These are phyloP conservation scores for Ridgeia piscesae DNA, from an alignment of 1,140 invertebrate species.

Conservation along the genomic window DNA sequence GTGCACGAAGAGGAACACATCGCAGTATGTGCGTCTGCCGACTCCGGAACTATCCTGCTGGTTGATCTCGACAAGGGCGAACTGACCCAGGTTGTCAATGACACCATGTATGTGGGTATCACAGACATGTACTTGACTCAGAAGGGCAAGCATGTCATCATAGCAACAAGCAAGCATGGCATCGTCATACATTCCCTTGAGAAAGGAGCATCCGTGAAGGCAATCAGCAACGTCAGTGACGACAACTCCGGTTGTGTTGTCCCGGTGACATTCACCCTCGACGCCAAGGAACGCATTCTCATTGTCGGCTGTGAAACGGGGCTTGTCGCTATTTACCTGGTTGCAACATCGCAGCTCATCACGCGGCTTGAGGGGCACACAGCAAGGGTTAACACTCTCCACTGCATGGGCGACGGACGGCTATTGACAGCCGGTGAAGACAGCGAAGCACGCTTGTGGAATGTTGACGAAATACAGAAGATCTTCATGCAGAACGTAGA, in stretches of 20 bases:
- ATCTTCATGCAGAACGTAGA: conserved; percentile 3
- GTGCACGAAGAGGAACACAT: background rate
- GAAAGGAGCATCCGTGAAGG: background rate
- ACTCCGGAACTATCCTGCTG: background rate
- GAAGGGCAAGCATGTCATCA: background rate
- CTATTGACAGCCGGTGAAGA: conserved; percentile 21
- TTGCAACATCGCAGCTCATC: background rate
- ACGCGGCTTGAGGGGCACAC: conserved; percentile 15
- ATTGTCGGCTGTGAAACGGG: conserved; percentile 25
- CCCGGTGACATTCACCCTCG: conserved; percentile 11
- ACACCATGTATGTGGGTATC: background rate
- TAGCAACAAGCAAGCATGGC: conserved; percentile 7
- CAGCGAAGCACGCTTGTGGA: conserved; percentile 15
- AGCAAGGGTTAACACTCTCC: conserved; percentile 17
- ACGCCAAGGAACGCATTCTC: conserved; percentile 6
- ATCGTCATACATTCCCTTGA: conserved; percentile 10
- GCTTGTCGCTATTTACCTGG: conserved; percentile 9
- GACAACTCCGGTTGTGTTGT: background rate
- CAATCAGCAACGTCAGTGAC: background rate
- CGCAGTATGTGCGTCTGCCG: background rate
- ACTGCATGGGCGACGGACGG: background rate
- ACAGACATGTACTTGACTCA: conserved; percentile 7
- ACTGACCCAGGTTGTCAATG: conserved; percentile 10
- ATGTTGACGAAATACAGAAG: conserved; percentile 7
- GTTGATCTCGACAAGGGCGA: conserved; percentile 16